Conservation (phyloP, 2,113 vertebrate species). For the Genyomyrus donnyi region DNA sequence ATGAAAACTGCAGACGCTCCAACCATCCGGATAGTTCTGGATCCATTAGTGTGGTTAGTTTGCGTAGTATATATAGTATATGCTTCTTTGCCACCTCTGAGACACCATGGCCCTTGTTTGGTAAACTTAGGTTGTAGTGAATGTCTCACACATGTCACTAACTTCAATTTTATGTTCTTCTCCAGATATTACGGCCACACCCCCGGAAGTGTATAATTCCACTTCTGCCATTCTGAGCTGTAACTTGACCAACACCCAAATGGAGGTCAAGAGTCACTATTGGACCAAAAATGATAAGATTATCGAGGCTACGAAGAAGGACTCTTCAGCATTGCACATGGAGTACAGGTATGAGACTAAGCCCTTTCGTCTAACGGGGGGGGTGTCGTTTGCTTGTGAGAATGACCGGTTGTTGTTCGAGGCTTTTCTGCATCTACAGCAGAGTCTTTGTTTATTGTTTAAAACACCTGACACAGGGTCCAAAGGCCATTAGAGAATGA, state of each 20-base stretch:
- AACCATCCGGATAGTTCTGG: background rate
- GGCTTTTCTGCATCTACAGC: background rate
- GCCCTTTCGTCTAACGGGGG: background rate
- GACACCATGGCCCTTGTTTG: background rate
- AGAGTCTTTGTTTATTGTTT: background rate
- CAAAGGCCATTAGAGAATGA: background rate
- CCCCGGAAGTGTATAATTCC: conserved; percentile 28
- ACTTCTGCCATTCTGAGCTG: conserved; percentile 58
- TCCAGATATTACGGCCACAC: conserved; percentile 17
- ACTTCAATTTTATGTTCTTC: background rate
- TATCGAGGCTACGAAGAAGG: background rate
- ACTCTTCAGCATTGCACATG: fast-evolving
- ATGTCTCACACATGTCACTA: background rate
- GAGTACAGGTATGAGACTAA: conserved; percentile 57
- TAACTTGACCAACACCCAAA: conserved; percentile 39
- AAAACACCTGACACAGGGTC: background rate
- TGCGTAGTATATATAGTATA: background rate
- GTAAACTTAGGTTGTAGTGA: background rate
- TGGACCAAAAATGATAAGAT: conserved; percentile 58
- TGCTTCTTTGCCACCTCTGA: background rate
- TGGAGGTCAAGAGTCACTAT: conserved; percentile 47
- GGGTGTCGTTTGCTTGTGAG: background rate
- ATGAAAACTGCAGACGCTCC: background rate
- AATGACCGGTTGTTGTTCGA: background rate
- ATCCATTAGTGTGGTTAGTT: background rate